phyloP scores from a whole-genome alignment of 2,888 invertebrate species.

The Pilophorus perplexus region DNA sequence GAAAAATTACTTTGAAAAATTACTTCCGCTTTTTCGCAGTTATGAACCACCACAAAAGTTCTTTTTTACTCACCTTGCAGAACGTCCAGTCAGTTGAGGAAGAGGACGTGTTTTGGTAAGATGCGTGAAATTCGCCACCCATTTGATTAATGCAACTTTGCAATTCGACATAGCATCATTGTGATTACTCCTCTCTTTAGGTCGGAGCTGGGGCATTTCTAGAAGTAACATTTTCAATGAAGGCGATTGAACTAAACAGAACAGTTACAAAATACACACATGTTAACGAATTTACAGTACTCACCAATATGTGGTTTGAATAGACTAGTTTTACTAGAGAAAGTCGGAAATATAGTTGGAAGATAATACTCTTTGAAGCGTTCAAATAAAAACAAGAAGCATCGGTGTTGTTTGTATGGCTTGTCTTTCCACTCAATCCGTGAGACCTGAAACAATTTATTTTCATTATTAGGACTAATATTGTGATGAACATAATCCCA shows the following conservation, averaged over 20 bases:
- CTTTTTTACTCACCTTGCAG: conserved; percentile 46
- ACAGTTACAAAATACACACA: too few species aligned
- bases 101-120: conserved; percentile 59
- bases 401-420: conserved; percentile 72
- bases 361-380: conserved; percentile 88
- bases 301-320: conserved; percentile 78
- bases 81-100: conserved; percentile 43
- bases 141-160: conserved; percentile 82
- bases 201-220: conserved; percentile 43
- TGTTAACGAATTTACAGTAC: conserved; percentile 47
- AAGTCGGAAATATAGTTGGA: conserved; percentile 85
- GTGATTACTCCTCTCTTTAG: not conserved
- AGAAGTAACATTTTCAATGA: not conserved
- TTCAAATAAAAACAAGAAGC: conserved; percentile 87
- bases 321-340: conserved; percentile 72
- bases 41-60: too few species aligned
- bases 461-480: not conserved
- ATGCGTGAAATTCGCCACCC: conserved; percentile 83
- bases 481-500: too few species aligned
- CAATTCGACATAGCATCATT: conserved; percentile 69
- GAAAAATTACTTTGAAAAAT: too few species aligned
- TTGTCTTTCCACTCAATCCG: conserved; percentile 89
- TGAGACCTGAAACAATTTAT: conserved; percentile 58
- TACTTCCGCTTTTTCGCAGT: too few species aligned
- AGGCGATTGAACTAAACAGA: not conserved